Base-by-base conservation (phyloP, 1,140 invertebrate species). In the Hypothenemus hampei region DNA sequence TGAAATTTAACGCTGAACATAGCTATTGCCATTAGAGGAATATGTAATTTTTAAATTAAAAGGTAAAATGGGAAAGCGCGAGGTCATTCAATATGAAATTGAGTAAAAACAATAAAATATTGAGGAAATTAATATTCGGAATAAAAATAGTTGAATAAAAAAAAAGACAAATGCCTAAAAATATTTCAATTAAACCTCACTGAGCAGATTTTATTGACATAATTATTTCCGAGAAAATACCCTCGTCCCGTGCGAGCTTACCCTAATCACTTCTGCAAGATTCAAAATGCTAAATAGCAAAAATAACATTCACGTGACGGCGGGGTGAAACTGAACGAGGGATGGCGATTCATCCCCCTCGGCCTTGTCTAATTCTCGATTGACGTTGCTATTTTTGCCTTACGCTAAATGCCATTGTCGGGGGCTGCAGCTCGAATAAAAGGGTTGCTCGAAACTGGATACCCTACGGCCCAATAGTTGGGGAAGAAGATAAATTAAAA, bases 401-500 rank as follows among this genome's bases (percentile, higher is more conserved):
- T 29, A 45, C 43, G 43, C 24, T 45, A 45, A 45, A 45, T 45
- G 43, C 24, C 43, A 45, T 45, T 45, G 23, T 45, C 11, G 24
- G 26, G 43, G 24, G 22, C n/a, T 7, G 11, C 6, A 18, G 36
- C n/a, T 29, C 26, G 26, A 31, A 45, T 24, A 45, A 45, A 45
- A 45, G 43, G 43, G 43, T 45, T 45, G n/a, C n/a, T n/a, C 23
- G 40, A 20, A 43, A 43, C 40, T 23, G 19, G 40, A 43, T 43
- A 43, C 22, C 43, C 43, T 13, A 15, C 3, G 43, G 24, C n/a
- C n/a, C 43, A 31, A 16, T 45, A 45, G 43, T 45, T 45, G 43
- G 43, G n/a, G n/a, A n/a, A n/a, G 24, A 22, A 45, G 15, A 45
- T 45, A 45, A 45, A 45, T 45, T 45, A 45, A 45, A 18, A 45